These are phyloP conservation scores for Aviceda subcristata DNA, from an alignment of 2,113 vertebrate species.

Conservation along the genomic window DNA sequence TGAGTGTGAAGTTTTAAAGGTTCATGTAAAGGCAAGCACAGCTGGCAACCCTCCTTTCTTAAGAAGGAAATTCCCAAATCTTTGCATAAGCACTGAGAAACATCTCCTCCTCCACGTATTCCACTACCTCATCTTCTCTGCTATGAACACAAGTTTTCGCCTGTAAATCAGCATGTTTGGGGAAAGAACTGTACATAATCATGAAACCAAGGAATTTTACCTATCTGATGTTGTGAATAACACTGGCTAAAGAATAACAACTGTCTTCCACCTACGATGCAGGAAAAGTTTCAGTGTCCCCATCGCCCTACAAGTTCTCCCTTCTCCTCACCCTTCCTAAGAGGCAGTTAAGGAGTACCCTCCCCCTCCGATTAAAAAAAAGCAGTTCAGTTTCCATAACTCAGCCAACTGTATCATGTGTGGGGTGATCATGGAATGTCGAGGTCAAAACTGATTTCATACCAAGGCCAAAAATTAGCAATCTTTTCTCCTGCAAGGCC, in stretches of 20 bases:
- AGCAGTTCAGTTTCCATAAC: not conserved
- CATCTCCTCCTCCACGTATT: not conserved
- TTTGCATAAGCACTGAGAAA: not conserved
- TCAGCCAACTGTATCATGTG: not conserved
- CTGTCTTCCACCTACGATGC: conserved; percentile 5
- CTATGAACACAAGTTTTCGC: not conserved
- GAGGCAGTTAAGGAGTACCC: not conserved
- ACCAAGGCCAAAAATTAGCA: not conserved
- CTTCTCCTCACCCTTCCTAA: not conserved
- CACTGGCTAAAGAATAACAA: not conserved
- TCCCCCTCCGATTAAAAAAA: not conserved
- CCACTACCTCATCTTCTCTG: not conserved
- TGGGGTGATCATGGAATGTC: not conserved
- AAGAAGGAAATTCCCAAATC: not conserved
- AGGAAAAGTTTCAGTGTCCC: not conserved
- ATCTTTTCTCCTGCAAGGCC: not conserved
- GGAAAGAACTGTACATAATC: not conserved
- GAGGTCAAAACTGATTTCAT: not conserved
- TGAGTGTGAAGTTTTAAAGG: not conserved
- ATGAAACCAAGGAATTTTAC: not conserved
- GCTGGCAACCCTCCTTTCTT: not conserved
- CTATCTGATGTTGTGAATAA: not conserved
- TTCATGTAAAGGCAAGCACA: not conserved
- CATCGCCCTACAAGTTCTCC: not conserved
- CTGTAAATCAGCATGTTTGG: not conserved